A percentile compares a stretch with the other conserved stretches of the same genome.
These are phyloP conservation scores for Helleia helle DNA, from an alignment of 2,888 invertebrate genomes.

Conservation along the genomic window DNA sequence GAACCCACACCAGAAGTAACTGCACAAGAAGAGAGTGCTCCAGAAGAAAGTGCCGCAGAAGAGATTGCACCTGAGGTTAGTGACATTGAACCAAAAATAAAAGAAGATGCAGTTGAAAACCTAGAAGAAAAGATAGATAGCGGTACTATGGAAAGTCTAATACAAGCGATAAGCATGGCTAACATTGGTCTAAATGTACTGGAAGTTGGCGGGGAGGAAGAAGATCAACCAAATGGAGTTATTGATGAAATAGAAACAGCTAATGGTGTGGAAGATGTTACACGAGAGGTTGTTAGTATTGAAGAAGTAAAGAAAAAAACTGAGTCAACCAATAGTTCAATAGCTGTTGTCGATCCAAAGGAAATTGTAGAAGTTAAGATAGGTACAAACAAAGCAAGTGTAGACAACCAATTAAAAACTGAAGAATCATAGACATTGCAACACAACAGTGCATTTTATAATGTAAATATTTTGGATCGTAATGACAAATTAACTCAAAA, in stretches of 20 bases:
- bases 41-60: background rate
- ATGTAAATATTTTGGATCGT: background rate
- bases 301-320: background rate
- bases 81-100: conserved; percentile 14
- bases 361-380: background rate
- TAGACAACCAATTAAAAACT: conserved; percentile 2
- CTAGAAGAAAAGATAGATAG: conserved; percentile 37
- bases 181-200: conserved; percentile 46
- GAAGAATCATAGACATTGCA: background rate
- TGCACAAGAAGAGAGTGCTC: conserved; percentile 12
- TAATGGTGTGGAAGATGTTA: conserved; percentile 3
- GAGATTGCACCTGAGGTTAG: too few species aligned
- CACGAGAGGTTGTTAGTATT: background rate
- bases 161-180: conserved; percentile 49
- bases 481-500: background rate
- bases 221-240: conserved; percentile 19
- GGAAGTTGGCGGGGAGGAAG: conserved; percentile 35
- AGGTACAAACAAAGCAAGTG: conserved; percentile 1
- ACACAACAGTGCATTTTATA: background rate
- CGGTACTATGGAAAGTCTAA: conserved; percentile 44
- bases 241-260: conserved; percentile 17
- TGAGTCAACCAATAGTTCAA: background rate
- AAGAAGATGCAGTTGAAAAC: conserved; percentile 20
- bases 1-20: conserved; percentile 22
- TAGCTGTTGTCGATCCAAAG: background rate